Evolutionary conservation across 1,140 invertebrate genomes (phyloP).

Genomic region (Drosophila setifemur): DNA sequence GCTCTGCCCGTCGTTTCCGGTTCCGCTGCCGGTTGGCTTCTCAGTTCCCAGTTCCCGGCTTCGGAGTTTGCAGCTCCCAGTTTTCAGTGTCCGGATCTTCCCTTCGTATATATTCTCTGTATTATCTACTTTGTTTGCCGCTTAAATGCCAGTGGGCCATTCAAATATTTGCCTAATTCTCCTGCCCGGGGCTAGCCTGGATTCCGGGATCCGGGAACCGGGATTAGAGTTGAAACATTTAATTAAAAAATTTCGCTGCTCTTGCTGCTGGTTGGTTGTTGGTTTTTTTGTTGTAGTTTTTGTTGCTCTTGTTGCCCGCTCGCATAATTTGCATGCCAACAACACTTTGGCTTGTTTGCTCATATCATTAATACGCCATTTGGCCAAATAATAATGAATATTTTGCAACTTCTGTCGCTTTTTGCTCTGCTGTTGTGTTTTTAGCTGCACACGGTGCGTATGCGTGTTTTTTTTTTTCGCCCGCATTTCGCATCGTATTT

Average conservation of each 20-base stretch:
- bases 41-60: too few species aligned
- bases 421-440: not conserved
- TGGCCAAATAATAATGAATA: conserved; percentile 39
- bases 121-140: conserved; percentile 28
- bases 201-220: not conserved
- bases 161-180: conserved; percentile 40
- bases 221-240: conserved; percentile 49
- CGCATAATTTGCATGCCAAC: conserved; percentile 35
- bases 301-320: conserved; percentile 1
- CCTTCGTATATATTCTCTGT: too few species aligned
- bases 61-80: too few species aligned
- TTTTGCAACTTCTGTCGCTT: not conserved
- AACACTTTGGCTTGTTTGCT: conserved; percentile 22
- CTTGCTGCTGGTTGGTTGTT: not conserved
- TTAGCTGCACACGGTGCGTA: not conserved
- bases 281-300: too few species aligned
- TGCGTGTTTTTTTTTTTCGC: conserved; percentile 1
- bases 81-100: too few species aligned
- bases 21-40: conserved; percentile 25
- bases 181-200: not conserved
- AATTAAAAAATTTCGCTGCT: conserved; percentile 47
- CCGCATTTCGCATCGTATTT: conserved; percentile 22
- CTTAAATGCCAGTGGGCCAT: too few species aligned
- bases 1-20: conserved; percentile 47
- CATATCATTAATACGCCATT: conserved; percentile 50